Percentiles rank a stretch among this genome's conserved stretches.
Conservation (phyloP, 2,888 invertebrate genomes). For the Ophion costatus region DNA sequence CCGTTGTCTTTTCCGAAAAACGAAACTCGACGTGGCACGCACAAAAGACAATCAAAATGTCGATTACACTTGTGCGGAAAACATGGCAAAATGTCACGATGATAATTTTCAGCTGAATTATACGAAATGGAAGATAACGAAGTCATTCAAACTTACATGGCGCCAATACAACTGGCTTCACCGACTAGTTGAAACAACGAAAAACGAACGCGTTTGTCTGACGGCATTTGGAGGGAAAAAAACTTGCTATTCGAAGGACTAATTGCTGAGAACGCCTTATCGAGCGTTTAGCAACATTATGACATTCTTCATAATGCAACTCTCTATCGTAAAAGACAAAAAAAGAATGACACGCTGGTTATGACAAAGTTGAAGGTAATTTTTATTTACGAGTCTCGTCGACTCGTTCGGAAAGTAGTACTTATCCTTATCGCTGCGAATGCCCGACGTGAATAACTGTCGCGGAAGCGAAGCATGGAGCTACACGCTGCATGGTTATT, state of each 20-base stretch:
- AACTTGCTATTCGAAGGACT: background rate
- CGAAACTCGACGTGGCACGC: background rate
- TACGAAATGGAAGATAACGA: too few species aligned
- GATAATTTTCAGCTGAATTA: background rate
- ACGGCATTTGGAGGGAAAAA: background rate
- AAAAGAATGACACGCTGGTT: background rate
- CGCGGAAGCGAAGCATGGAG: background rate
- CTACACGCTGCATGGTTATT: slow-evolving; percentile 4
- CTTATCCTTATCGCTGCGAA: slow-evolving; percentile 8
- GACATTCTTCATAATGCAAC: background rate
- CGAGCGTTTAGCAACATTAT: background rate
- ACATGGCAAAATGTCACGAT: background rate
- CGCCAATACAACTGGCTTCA: background rate
- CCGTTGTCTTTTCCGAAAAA: slow-evolving; percentile 11
- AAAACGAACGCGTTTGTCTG: background rate
- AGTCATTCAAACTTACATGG: background rate
- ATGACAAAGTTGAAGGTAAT: background rate
- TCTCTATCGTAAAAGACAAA: background rate
- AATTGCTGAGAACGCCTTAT: background rate
- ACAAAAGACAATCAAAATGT: background rate
- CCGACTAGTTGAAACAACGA: background rate
- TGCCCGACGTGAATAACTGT: slow-evolving; percentile 4
- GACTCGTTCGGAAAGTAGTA: background rate
- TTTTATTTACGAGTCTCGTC: background rate
- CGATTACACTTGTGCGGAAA: background rate